Evolutionary conservation across 2,797 vertebrate species (phyloP).

Genomic region (Arctocebus calabarensis): DNA sequence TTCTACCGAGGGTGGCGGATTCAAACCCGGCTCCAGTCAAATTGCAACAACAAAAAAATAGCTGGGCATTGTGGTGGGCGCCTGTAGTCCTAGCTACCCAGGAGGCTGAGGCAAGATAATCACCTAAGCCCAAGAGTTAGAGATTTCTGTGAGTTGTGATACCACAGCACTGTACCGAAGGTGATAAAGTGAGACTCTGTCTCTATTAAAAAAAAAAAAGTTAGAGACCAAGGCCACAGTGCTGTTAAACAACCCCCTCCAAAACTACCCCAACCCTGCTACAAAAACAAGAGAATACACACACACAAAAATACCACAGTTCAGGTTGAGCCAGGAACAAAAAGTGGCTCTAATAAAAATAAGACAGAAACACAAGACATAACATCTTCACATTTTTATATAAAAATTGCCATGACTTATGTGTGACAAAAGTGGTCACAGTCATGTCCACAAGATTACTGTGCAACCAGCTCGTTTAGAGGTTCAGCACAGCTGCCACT

Average conservation of each 20-base stretch:
- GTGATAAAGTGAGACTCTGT: too few relatives aligned
- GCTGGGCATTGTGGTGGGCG: too few relatives aligned
- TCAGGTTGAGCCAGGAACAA: neutral
- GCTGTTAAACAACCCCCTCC: neutral
- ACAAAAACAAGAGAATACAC: conserved; percentile 48
- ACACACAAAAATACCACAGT: neutral
- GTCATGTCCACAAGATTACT: conserved; percentile 56
- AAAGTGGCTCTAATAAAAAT: neutral
- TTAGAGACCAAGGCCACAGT: conserved; percentile 56
- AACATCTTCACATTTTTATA: conserved; percentile 55
- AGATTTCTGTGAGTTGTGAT: too few relatives aligned
- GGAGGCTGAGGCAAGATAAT: too few relatives aligned
- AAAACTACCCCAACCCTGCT: neutral
- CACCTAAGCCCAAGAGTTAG: too few relatives aligned
- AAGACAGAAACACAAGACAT: conserved; percentile 63
- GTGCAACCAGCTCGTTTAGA: neutral
- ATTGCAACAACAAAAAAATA: too few relatives aligned
- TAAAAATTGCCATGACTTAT: conserved; percentile 44
- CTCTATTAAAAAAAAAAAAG: too few relatives aligned
- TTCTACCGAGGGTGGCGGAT: too few relatives aligned
- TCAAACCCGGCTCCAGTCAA: too few relatives aligned
- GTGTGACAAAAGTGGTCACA: conserved; percentile 10
- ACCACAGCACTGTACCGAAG: too few relatives aligned
- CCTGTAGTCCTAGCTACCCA: too few relatives aligned
- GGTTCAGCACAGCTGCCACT: conserved; percentile 36